A percentile compares a stretch with the other conserved stretches of the same genome.
phyloP scores from a whole-genome alignment of 2,888 invertebrate species.

The Falcaria lacertinaria region DNA sequence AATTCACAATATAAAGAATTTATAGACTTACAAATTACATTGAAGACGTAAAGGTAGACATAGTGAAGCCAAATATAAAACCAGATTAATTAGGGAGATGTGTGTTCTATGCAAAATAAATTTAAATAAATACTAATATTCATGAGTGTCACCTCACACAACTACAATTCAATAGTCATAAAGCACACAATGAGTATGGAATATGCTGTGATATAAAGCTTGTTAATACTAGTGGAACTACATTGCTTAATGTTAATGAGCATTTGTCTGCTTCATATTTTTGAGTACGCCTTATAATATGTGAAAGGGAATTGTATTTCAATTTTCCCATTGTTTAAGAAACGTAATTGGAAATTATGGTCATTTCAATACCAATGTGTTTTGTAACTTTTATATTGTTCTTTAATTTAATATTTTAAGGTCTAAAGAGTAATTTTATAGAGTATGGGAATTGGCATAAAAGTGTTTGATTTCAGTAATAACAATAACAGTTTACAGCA shows the following conservation, averaged over 20 bases:
- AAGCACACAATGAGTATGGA: slow-evolving; percentile 52
- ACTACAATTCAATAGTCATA: slow-evolving; percentile 23
- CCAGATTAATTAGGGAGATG: no score
- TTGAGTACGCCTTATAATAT: no score
- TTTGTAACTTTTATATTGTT: slow-evolving; percentile 6
- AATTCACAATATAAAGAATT: no score
- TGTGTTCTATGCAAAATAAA: no score
- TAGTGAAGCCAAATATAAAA: no score
- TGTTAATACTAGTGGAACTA: slow-evolving; percentile 56
- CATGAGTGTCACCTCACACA: no score
- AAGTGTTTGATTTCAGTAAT: slow-evolving; percentile 25
- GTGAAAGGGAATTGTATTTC: no score
- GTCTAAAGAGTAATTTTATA: slow-evolving; percentile 16
- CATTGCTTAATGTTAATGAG: slow-evolving; percentile 10
- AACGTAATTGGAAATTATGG: neutral
- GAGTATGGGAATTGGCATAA: slow-evolving; percentile 18
- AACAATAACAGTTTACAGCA: slow-evolving; percentile 49
- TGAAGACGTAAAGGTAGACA: no score
- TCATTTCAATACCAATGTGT: neutral
- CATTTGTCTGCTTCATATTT: neutral
- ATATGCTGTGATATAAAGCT: slow-evolving; percentile 76
- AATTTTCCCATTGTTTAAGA: no score
- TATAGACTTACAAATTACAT: no score
- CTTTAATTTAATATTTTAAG: slow-evolving; percentile 9
- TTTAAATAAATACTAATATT: no score